Percentiles rank a stretch among this genome's conserved stretches.
phyloP scores from a whole-genome alignment of 2,113 vertebrate genomes.

The Gnathonemus longibarbis region DNA sequence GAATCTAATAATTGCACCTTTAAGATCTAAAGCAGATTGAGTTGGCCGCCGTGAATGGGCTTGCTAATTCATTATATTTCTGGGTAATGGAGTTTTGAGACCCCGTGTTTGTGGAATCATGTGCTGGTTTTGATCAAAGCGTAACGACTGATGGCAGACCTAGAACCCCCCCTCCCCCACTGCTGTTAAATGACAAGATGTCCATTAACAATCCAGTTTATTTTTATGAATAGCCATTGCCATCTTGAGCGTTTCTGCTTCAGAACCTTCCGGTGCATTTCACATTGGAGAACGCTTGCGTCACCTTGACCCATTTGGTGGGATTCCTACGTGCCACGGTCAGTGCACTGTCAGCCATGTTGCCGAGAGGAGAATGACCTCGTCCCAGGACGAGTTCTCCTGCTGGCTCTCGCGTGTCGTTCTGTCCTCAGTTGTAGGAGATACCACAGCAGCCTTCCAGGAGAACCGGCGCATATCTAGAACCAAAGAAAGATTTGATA shows the following conservation, averaged over 20 bases:
- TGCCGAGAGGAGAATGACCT: not conserved
- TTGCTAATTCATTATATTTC: not conserved
- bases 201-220: not conserved
- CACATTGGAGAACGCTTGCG: not conserved
- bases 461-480: not conserved
- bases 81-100: not conserved
- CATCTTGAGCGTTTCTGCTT: not conserved
- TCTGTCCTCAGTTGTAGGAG: not conserved
- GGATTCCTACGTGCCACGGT: not conserved
- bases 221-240: not conserved
- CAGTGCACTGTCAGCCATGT: not conserved
- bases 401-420: not conserved
- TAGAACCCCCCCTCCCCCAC: not conserved
- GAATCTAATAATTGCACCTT: not conserved
- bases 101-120: not conserved
- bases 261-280: not conserved
- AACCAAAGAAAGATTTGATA: not conserved
- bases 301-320: conserved; percentile 2
- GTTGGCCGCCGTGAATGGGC: not conserved
- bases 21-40: not conserved
- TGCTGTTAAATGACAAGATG: not conserved
- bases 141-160: not conserved
- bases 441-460: not conserved
- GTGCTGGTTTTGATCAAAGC: not conserved
- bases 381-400: not conserved